Percentiles rank a stretch among this genome's conserved stretches.
These are phyloP conservation scores for Ctenochaetus hawaiiensis DNA, from an alignment of 2,797 vertebrate genomes.

Conservation along the genomic window DNA sequence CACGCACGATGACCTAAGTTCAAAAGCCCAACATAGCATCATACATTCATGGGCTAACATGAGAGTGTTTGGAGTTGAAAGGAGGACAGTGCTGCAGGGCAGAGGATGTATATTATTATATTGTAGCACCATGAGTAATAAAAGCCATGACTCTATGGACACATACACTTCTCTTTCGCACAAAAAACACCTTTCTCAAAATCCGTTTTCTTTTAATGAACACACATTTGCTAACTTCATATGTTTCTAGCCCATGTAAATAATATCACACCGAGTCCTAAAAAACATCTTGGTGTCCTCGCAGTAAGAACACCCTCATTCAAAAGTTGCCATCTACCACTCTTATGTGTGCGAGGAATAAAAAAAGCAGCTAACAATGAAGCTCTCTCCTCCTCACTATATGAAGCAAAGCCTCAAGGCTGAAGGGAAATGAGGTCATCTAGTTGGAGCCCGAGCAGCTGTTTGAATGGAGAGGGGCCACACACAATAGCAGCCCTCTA, in stretches of 20 bases:
- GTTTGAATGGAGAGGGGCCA: conserved; percentile 63
- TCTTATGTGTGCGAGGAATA: conserved; percentile 31
- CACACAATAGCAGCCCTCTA: conserved; percentile 43
- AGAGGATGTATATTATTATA: conserved; percentile 32
- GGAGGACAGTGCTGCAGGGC: conserved; percentile 47
- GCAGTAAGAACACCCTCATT: conserved; percentile 16
- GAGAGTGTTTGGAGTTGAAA: conserved; percentile 53
- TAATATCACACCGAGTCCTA: neutral
- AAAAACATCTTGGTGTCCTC: conserved; percentile 5
- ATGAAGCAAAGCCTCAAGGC: conserved; percentile 61
- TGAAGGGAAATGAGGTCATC: conserved; percentile 70
- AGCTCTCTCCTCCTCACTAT: conserved; percentile 59
- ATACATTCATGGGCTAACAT: conserved; percentile 36
- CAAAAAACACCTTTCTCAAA: neutral
- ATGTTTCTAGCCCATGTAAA: neutral
- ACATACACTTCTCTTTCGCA: conserved; percentile 4
- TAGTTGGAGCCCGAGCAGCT: conserved; percentile 52
- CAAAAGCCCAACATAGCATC: conserved; percentile 13
- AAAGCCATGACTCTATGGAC: conserved; percentile 30
- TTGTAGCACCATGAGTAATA: conserved; percentile 37
- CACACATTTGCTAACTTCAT: neutral
- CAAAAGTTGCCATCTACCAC: conserved; percentile 15
- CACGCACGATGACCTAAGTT: conserved; percentile 20
- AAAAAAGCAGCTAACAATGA: conserved; percentile 54
- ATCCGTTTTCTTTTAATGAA: neutral